Percentiles rank a stretch among this genome's conserved stretches.
Evolutionary conservation across 30 jellyfish, hydroid and myxozoan species (phyloP).

Genomic region (Hydractinia echinata): DNA sequence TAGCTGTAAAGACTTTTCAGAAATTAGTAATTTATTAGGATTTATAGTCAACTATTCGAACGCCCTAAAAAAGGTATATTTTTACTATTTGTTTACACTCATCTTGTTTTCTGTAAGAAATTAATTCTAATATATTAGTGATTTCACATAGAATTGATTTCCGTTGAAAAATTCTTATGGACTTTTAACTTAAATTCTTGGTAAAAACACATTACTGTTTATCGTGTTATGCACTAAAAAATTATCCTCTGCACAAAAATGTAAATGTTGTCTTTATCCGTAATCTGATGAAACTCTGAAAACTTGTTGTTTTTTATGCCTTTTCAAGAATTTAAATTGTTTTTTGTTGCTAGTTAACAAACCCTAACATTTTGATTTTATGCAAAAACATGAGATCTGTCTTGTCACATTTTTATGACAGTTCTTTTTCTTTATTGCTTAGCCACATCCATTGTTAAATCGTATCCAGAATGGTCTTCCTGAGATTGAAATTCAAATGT

Average conservation of each 20-base stretch:
- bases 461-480: constrained; percentile 77
- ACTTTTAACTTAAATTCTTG: too few species aligned
- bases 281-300: too few species aligned
- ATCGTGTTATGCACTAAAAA: too few species aligned
- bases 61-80: constrained; percentile 69
- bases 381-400: not conserved
- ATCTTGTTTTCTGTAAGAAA: not conserved
- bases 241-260: too few species aligned
- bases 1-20: constrained; percentile 75
- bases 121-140: not conserved
- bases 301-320: not conserved
- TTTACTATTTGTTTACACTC: not conserved
- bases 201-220: too few species aligned
- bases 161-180: too few species aligned
- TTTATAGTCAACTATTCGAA: constrained; percentile 75
- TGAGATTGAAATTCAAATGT: constrained; percentile 43
- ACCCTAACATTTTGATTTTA: not conserved
- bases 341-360: not conserved
- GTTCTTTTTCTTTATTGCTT: not conserved
- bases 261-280: too few species aligned
- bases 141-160: too few species aligned
- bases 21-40: constrained; percentile 69
- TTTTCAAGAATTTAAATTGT: not conserved
- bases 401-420: too few species aligned
- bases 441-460: constrained; percentile 92